A percentile compares a stretch with the other conserved stretches of the same genome.
Evolutionary conservation across 1,140 invertebrate genomes (phyloP).

Genomic region (Leptestheria dahalacensis): DNA sequence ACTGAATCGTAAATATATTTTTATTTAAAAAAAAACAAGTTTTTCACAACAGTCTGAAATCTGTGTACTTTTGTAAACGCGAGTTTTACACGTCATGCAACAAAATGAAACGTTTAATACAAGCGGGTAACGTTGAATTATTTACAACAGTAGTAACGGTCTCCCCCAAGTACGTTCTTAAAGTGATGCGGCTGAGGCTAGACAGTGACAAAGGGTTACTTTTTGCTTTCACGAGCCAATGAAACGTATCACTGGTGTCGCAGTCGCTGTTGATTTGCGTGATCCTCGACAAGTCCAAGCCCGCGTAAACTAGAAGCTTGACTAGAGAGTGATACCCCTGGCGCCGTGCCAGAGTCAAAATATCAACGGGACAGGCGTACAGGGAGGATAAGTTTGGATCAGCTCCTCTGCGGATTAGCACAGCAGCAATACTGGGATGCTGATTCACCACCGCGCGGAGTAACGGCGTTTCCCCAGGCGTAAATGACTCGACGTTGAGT

Average conservation of each 20-base stretch:
- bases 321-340: conserved; percentile 26
- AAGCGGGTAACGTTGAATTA: not conserved
- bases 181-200: not conserved
- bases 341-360: conserved; percentile 29
- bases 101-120: not conserved
- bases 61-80: too few species aligned
- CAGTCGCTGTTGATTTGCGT: conserved; percentile 18
- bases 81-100: not conserved
- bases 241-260: conserved; percentile 1
- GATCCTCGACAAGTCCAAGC: conserved; percentile 21
- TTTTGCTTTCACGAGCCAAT: not conserved
- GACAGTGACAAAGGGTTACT: not conserved
- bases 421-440: conserved; percentile 29
- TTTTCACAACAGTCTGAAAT: too few species aligned
- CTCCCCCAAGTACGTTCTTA: not conserved
- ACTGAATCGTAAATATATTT: too few species aligned
- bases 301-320: conserved; percentile 23
- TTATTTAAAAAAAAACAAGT: too few species aligned
- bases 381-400: conserved; percentile 25
- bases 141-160: not conserved
- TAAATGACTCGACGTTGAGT: conserved; percentile 30
- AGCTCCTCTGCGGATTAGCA: conserved; percentile 33
- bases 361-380: conserved; percentile 26
- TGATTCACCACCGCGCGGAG: conserved; percentile 31
- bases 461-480: conserved; percentile 35